phyloP scores from a whole-genome alignment of 92 coral and sea anemone species.

The Phymanthus crucifer region DNA sequence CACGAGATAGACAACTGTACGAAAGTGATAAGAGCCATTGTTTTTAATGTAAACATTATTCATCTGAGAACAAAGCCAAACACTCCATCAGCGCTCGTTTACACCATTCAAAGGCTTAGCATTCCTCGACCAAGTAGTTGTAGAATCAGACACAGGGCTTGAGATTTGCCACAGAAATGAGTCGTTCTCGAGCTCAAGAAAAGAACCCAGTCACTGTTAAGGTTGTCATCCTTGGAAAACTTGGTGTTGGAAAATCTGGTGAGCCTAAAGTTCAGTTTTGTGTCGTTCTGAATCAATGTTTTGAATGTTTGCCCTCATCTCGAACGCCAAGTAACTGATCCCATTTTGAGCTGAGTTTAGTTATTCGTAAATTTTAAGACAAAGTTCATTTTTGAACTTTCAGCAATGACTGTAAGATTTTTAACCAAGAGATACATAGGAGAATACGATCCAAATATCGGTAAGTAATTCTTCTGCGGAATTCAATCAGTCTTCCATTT shows the following conservation, averaged over 20 bases:
- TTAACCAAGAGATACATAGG: slow-evolving; percentile 87
- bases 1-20: slow-evolving; percentile 27
- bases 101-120: slow-evolving; percentile 19
- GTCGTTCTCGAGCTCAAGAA: slow-evolving; percentile 4
- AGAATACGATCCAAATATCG: slow-evolving; percentile 84
- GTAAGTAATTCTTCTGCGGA: slow-evolving; percentile 34
- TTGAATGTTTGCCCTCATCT: background rate
- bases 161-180: slow-evolving; percentile 1
- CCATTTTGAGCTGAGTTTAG: background rate
- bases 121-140: slow-evolving; percentile 19
- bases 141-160: background rate
- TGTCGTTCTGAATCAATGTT: background rate
- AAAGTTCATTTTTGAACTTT: background rate
- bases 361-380: background rate
- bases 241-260: slow-evolving; percentile 87
- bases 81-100: slow-evolving; percentile 26
- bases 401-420: slow-evolving; percentile 88
- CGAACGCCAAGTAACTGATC: background rate
- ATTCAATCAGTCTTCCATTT: background rate
- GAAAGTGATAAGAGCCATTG: slow-evolving; percentile 32
- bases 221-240: slow-evolving; percentile 68
- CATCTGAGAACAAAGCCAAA: slow-evolving; percentile 46
- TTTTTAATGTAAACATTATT: slow-evolving; percentile 24
- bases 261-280: background rate
- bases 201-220: slow-evolving; percentile 52